phyloP scores from a whole-genome alignment of 2,888 invertebrate genomes.

The Diploptera punctata region DNA sequence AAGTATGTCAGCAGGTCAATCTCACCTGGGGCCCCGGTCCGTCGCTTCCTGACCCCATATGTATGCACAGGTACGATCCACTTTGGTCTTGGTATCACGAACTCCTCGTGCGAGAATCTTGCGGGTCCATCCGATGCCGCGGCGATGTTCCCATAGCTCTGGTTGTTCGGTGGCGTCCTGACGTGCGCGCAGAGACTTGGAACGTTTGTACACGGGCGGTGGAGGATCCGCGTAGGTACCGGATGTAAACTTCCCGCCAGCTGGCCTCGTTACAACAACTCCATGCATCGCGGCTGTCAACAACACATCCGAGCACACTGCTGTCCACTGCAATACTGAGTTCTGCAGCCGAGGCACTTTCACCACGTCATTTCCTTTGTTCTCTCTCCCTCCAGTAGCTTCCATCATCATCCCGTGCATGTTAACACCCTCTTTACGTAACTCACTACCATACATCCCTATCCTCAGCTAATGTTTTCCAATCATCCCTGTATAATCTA shows the following conservation, averaged over 20 bases:
- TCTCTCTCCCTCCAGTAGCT: not conserved
- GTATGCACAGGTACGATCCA: slow-evolving; percentile 89
- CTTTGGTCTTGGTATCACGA: slow-evolving; percentile 84
- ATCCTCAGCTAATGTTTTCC: too few species aligned
- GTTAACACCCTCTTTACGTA: too few species aligned
- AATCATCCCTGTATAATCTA: too few species aligned
- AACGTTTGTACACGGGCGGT: slow-evolving; percentile 17
- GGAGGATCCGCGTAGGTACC: too few species aligned
- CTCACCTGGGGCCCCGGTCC: slow-evolving; percentile 64
- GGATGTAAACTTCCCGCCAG: slow-evolving; percentile 72
- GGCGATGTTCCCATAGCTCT: slow-evolving; percentile 32
- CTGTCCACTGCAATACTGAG: not conserved
- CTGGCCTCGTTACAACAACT: slow-evolving; percentile 83
- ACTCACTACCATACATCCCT: too few species aligned
- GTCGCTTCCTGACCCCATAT: slow-evolving; percentile 77
- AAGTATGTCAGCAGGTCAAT: too few species aligned
- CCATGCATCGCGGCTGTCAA: slow-evolving; percentile 75
- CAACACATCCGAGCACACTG: too few species aligned
- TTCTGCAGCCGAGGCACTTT: not conserved
- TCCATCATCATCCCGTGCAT: not conserved
- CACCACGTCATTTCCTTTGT: too few species aligned
- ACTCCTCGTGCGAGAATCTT: slow-evolving; percentile 57
- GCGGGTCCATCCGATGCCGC: slow-evolving; percentile 29
- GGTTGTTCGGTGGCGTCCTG: not conserved
- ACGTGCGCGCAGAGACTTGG: not conserved